Evolutionary conservation across 2,888 invertebrate genomes (phyloP).

Genomic region (Polia nebulosa): DNA sequence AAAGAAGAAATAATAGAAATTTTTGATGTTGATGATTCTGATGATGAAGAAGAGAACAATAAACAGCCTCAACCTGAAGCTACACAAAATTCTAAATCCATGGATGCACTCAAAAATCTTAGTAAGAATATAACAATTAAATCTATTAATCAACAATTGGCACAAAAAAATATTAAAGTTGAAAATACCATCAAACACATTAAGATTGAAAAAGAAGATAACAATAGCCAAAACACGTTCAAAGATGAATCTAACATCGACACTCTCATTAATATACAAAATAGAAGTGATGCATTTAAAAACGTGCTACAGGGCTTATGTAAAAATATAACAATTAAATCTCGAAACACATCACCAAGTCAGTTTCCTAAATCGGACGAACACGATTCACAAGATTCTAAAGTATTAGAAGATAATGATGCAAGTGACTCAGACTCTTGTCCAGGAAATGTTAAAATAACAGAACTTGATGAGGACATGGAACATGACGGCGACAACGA

Average conservation of each 20-base stretch:
- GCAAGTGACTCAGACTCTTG: conserved; percentile 74
- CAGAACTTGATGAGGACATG: conserved; percentile 75
- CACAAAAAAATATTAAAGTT: conserved; percentile 45
- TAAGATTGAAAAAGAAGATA: conserved; percentile 54
- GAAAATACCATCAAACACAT: conserved; percentile 42
- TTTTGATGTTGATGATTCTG: conserved; percentile 86
- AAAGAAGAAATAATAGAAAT: conserved; percentile 82
- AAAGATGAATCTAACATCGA: conserved; percentile 59
- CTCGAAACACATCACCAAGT: conserved; percentile 76
- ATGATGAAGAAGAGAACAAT: conserved; percentile 75
- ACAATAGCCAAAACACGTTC: conserved; percentile 47
- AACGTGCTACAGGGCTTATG: conserved; percentile 81
- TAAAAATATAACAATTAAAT: conserved; percentile 83
- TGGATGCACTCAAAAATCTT: conserved; percentile 74
- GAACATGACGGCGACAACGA: conserved; percentile 68
- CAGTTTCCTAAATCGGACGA: conserved; percentile 63
- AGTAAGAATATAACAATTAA: conserved; percentile 80
- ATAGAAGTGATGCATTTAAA: conserved; percentile 68
- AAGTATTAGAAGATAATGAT: conserved; percentile 61
- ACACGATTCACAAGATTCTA: conserved; percentile 64
- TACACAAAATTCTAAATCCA: conserved; percentile 55
- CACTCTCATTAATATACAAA: conserved; percentile 46
- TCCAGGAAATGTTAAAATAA: conserved; percentile 78
- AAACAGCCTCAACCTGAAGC: conserved; percentile 34
- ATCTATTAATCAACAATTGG: conserved; percentile 64